Conservation (phyloP, 1,140 invertebrate genomes). For the Eriosoma lanigerum region DNA sequence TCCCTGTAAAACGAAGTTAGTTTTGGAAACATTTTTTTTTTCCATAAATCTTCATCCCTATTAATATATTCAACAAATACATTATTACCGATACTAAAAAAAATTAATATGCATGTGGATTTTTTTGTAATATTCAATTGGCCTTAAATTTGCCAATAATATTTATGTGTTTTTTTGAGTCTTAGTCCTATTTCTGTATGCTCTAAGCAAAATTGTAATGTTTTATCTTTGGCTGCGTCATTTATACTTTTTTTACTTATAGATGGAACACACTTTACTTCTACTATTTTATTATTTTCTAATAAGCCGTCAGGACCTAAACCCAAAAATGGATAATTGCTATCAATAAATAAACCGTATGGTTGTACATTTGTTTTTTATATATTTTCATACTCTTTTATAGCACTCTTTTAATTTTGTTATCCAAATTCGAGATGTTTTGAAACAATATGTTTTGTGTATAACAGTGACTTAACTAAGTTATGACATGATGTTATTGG, state of each 20-base stretch:
- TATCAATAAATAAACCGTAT: constrained; percentile 5
- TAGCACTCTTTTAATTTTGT: not conserved
- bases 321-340: not conserved
- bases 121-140: not conserved
- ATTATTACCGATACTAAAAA: not conserved
- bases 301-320: constrained; percentile 18
- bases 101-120: not conserved
- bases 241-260: not conserved
- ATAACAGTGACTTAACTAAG: constrained; percentile 7
- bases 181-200: not conserved
- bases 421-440: constrained; percentile 18
- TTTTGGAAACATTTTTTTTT: constrained; percentile 9
- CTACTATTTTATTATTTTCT: not conserved
- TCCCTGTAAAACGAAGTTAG: not conserved
- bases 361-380: not conserved
- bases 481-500: not conserved
- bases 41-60: constrained; percentile 17
- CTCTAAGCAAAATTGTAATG: not conserved
- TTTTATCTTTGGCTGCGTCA: not conserved
- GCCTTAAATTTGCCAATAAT: constrained; percentile 11
- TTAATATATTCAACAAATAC: not conserved
- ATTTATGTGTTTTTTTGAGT: not conserved
- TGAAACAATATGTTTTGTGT: constrained; percentile 4
- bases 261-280: not conserved
- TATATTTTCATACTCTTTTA: not conserved